A percentile compares a stretch with the other conserved stretches of the same genome.
Conservation (phyloP, 2,888 invertebrate species). For the Cheilosia pagana region DNA sequence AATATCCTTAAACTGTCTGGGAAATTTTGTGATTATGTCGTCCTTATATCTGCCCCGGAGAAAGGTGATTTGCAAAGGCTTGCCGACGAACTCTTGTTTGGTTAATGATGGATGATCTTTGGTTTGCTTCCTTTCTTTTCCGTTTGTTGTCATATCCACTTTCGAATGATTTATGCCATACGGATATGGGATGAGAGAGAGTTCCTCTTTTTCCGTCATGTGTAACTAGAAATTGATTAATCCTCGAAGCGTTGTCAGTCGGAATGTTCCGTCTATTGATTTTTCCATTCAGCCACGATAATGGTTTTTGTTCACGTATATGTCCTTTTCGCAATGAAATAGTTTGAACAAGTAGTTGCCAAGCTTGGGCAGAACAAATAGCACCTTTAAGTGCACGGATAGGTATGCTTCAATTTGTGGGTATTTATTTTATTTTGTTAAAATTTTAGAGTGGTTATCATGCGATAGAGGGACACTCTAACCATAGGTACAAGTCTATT, state of each 20-base stretch:
- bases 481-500: too few relatives aligned
- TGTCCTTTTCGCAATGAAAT: too few relatives aligned
- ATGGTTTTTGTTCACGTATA: too few relatives aligned
- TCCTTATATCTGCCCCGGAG: neutral
- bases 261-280: too few relatives aligned
- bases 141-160: conserved; percentile 12
- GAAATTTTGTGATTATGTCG: neutral
- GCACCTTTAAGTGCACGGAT: too few relatives aligned
- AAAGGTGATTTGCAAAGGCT: conserved; percentile 9
- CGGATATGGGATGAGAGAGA: neutral
- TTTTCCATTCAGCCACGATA: too few relatives aligned
- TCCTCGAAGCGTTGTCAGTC: neutral
- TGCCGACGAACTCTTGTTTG: conserved; percentile 6
- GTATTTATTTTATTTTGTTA: too few relatives aligned
- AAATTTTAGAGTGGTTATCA: too few relatives aligned
- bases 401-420: too few relatives aligned
- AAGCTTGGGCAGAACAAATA: too few relatives aligned
- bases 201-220: conserved; percentile 6
- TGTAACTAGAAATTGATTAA: conserved; percentile 38
- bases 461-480: too few relatives aligned
- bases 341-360: too few relatives aligned
- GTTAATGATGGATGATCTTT: conserved; percentile 39
- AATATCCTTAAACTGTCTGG: conserved; percentile 19
- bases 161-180: conserved; percentile 31
- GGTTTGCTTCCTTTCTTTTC: conserved; percentile 6